A percentile compares a stretch with the other conserved stretches of the same genome.
phyloP scores from a whole-genome alignment of 2,113 vertebrate species.

The Holacanthus passer region DNA sequence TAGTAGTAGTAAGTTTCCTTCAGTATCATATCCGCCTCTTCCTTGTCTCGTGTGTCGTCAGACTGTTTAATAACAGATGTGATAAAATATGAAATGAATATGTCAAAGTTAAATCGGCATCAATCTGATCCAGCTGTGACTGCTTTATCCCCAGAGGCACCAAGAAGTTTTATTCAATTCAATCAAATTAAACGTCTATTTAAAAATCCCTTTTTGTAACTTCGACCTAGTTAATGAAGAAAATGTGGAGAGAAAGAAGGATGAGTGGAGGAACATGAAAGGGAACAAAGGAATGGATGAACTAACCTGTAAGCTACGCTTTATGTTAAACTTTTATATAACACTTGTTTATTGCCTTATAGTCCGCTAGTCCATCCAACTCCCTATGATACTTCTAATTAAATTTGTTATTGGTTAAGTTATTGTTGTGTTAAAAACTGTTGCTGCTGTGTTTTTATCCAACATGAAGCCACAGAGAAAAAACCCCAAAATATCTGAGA shows the following conservation, averaged over 20 bases:
- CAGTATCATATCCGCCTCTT: neutral
- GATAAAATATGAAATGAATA: neutral
- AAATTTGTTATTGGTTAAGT: neutral
- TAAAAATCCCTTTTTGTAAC: neutral
- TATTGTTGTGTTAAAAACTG: neutral
- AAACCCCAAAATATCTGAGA: neutral
- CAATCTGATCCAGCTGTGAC: conserved; percentile 17
- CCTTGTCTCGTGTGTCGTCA: neutral
- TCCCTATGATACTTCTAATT: neutral
- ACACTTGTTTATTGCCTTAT: neutral
- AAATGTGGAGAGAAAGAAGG: neutral
- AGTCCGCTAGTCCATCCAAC: neutral
- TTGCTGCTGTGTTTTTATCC: conserved; percentile 1
- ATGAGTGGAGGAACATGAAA: neutral
- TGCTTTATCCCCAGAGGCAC: neutral
- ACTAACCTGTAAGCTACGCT: neutral
- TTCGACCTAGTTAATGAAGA: neutral
- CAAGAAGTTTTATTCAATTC: conserved; percentile 6
- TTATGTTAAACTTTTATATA: neutral
- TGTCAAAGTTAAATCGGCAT: neutral
- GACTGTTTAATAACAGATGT: neutral
- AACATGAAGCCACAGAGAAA: neutral
- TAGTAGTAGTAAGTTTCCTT: neutral
- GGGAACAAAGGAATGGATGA: neutral
- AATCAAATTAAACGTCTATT: neutral